Evolutionary conservation across 2,113 vertebrate species (phyloP), one percentile per base, ranked within the genome.

Genomic region (Chloropsis hardwickii): DNA sequence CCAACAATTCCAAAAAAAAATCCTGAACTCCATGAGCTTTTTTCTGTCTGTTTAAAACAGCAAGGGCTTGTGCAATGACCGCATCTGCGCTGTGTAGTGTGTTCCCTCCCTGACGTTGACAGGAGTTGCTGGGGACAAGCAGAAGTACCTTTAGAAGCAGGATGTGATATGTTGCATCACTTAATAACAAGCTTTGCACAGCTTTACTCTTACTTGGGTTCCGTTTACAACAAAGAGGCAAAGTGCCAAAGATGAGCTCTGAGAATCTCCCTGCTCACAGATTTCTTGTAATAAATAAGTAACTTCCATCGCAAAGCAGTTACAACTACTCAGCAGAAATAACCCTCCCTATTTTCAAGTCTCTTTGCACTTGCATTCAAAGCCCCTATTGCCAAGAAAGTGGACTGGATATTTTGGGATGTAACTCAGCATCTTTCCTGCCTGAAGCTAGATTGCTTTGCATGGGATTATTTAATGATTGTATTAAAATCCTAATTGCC

Each of bases 381-480:
- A 80, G n/a, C 25, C 31, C 29, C 33, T 29, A 3, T 56, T 80
- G 47, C 62, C 47, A 62, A 40, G 62, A 62, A 93, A 90, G 33
- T 11, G 14, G 50, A 53, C 58, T 76, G 40, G 79, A 60, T 89
- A 91, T 89, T 81, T 86, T 70, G 24, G 77, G 77, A 56, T 66
- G 35, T 88, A 80, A 88, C 62, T 88, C 50, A 35, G 56, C 51
- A 66, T 70, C 50, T 92, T 92, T 62, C 42, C 88, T 77, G 76
- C 94, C 94, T 93, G 82, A 93, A 96, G 96, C 90, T 83, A 96
- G 90, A 92, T 93, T 90, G 88, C 94, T 96, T 90, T 93, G 86
- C 94, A 95, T 93, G 64, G 56, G n/a, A 88, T 95, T 90, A 88
- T 94, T 97, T 90, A 96, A 93, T 95, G 82, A 90, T 81, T 78